Conservation (phyloP, 2,888 invertebrate species). For the Petrophora chlorosata region DNA sequence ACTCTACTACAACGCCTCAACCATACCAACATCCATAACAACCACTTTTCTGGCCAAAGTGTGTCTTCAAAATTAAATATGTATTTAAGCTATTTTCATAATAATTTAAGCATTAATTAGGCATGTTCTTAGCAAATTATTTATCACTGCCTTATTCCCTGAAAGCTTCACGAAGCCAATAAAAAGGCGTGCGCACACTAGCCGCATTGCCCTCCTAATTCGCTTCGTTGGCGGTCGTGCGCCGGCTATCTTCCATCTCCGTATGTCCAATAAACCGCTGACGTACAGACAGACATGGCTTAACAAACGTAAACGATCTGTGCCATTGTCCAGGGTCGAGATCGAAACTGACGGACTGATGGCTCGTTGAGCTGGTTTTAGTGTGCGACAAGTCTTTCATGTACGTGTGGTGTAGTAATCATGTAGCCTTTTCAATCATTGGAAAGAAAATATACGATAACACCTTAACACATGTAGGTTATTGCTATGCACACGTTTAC, state of each 20-base stretch:
- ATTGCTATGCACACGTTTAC: too few relatives aligned
- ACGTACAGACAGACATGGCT: constrained; percentile 66
- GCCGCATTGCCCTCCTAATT: constrained; percentile 52
- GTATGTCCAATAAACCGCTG: constrained; percentile 69
- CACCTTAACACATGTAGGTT: too few relatives aligned
- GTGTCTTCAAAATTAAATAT: too few relatives aligned
- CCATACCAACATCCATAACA: too few relatives aligned
- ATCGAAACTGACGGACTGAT: constrained; percentile 36
- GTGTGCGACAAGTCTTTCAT: constrained; percentile 21
- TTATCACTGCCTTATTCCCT: neutral
- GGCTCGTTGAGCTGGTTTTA: constrained; percentile 25
- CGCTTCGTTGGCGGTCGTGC: constrained; percentile 66
- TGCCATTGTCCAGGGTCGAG: constrained; percentile 60
- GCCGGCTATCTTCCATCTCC: constrained; percentile 68
- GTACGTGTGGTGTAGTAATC: neutral
- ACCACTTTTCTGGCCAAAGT: too few relatives aligned
- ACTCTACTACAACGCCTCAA: too few relatives aligned
- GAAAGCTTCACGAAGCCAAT: neutral
- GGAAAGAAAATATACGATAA: too few relatives aligned
- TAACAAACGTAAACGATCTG: constrained; percentile 72
- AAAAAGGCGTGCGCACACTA: constrained; percentile 15
- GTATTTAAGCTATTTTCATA: too few relatives aligned
- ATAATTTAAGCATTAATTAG: too few relatives aligned
- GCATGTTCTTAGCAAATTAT: too few relatives aligned
- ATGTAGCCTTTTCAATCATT: too few relatives aligned